These are phyloP conservation scores for Tachysurus fulvidraco DNA, from an alignment of 2,113 vertebrate genomes.

Conservation along the genomic window DNA sequence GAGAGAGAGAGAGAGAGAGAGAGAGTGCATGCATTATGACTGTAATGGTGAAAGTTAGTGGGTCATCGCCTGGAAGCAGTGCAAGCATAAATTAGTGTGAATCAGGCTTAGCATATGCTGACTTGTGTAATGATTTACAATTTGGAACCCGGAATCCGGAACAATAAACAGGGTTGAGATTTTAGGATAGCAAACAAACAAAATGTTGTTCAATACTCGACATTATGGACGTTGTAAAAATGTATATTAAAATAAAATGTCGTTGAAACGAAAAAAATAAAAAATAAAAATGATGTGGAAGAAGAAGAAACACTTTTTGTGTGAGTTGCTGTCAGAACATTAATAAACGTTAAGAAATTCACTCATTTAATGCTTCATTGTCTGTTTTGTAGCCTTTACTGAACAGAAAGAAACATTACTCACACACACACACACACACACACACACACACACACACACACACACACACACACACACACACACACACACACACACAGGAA, in stretches of 20 bases:
- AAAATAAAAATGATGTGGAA: no score
- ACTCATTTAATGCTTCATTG: background rate
- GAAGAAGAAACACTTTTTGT: background rate
- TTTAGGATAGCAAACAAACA: no score
- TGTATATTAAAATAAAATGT: no score
- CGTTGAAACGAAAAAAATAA: no score
- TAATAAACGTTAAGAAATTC: background rate
- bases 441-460: background rate
- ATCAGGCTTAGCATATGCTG: background rate
- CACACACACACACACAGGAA: slow-evolving; percentile 7
- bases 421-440: no score
- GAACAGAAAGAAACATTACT: background rate
- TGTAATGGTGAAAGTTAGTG: slow-evolving; percentile 14
- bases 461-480: background rate
- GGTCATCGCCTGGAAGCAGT: background rate
- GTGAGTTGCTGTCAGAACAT: background rate
- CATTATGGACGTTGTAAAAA: no score
- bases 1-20: background rate
- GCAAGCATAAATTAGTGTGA: background rate
- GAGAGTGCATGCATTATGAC: background rate
- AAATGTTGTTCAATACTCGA: no score
- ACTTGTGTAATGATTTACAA: slow-evolving; percentile 12
- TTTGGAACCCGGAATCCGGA: background rate
- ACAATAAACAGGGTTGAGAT: no score
- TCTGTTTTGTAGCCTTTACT: background rate